These are phyloP conservation scores for Leptinotarsa haldemani DNA, from an alignment of 2,888 invertebrate species.

Conservation along the genomic window DNA sequence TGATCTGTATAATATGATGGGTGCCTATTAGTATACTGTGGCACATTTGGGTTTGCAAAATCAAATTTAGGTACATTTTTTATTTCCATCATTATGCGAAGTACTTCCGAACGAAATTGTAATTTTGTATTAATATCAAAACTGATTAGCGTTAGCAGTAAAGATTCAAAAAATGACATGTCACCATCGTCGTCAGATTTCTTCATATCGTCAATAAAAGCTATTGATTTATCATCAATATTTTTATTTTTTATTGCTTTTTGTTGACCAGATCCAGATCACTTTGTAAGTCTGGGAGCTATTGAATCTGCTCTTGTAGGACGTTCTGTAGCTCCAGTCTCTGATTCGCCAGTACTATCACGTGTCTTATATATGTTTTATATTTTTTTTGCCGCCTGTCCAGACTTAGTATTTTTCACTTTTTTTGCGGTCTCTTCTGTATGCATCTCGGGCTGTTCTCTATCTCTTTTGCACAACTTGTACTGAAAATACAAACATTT, in stretches of 20 bases:
- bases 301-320: background rate
- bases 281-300: background rate
- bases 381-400: constrained; percentile 10
- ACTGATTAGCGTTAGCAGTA: background rate
- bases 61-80: background rate
- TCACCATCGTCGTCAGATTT: no score
- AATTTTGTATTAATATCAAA: background rate
- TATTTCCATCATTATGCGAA: background rate
- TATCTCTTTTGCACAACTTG: constrained; percentile 21
- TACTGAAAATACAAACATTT: constrained; percentile 12
- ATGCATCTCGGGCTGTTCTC: constrained; percentile 14
- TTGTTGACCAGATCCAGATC: background rate
- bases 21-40: background rate
- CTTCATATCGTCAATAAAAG: background rate
- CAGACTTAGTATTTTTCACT: constrained; percentile 16
- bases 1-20: no score
- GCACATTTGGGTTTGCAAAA: background rate
- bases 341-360: no score
- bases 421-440: constrained; percentile 14
- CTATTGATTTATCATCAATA: background rate
- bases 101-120: background rate
- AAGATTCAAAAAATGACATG: no score
- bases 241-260: background rate
- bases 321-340: background rate
- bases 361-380: background rate